Base-by-base conservation (phyloP, 1,140 invertebrate species). In the Matsumurasca onukii region DNA sequence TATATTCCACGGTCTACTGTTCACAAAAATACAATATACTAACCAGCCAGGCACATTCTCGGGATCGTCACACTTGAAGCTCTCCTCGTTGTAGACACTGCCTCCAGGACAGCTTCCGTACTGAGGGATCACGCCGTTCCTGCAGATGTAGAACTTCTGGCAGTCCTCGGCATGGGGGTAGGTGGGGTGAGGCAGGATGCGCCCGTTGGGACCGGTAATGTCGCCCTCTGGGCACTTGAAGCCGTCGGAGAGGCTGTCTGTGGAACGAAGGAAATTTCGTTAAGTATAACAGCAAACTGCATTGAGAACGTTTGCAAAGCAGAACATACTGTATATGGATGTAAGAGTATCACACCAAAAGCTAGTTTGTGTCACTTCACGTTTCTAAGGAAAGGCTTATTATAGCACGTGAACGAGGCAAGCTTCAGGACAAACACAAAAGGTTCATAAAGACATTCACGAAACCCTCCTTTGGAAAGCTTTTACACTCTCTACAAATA, bases 131-230 rank as follows among this genome's bases (percentile, higher is more conserved):
- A 91, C 83, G 1, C 90, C 90, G 73, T 92, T 91, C 49, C 90
- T 81, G 78, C 91, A 93, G 69, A 93, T 92, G 80, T 93, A 94
- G 79, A 93, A 93, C 75, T 91, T 92, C 72, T 89, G 87, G 76
- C 92, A 94, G 77, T 94, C 91, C 34, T 90, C 88, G 0, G 90
- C 87, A 79, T 93, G 89, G 2, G 91, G 85, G 80, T 90, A 93
- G 0, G 90, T 91, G 0, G 91, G 90, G 78, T 94, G 90, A 0
- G 90, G 90, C 0, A 91, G 79, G 12, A 85, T 82, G 64, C 89
- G 82, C 17, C 89, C 89, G 67, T 87, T 88, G 5, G 87, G 87
- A 3, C 89, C 88, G 31, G 84, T 77, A 1, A 87, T 83, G 69
- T 91, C 88, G 0, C 84, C 88, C 25, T 88, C 84, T 0, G 92